Evolutionary conservation across 2,888 invertebrate species (phyloP), one percentile per base, ranked within the genome.

Genomic region (Protophormia terraenovae): DNA sequence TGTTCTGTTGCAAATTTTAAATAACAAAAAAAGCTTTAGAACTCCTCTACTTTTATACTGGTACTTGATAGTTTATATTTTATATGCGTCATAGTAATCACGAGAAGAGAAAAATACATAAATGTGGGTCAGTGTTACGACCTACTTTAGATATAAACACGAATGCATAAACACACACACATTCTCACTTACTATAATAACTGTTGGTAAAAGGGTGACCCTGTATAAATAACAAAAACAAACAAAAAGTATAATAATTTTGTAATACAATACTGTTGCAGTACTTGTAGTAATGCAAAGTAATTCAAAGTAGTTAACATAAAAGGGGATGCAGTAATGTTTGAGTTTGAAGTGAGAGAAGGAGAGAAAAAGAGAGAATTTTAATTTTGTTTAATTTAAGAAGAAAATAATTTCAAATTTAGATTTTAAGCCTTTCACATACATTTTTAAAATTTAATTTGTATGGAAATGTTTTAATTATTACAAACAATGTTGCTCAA

Each of bases 61-160:
- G 3, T 38, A 22, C 19, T 29, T 41, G 29, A n/a, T 32, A 73
- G 38, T 60, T 2, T 47, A n/a, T n/a, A n/a, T 60, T 69, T 55
- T 64, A 35, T 60, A 72, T 83, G 83, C 73, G 83, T 83, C 80
- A 84, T 67, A 58, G 29, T 58, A 64, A 45, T 29, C 32, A 67
- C 35, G 10, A 60, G 6, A 47, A 67, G 10, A 60, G 6, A 47
- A 67, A 69, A 66, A 58, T 12, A 60, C n/a, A 8, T 10, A 66
- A 76, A 84, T 76, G 64, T 80, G 66, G 84, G 80, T 84, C 84
- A 81, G 66, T 73, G 80, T 77, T 72, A 81, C 60, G 80, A 84
- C 84, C 80, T 81, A 84, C 80, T 73, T 80, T 60, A 58, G 80
- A 35, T 67, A 12, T 16, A 64, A 27, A 47, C 69, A 69, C 50